Percentiles rank a stretch among this genome's conserved stretches.
phyloP scores from a whole-genome alignment of 2,113 vertebrate genomes.

The Eolophus roseicapilla region DNA sequence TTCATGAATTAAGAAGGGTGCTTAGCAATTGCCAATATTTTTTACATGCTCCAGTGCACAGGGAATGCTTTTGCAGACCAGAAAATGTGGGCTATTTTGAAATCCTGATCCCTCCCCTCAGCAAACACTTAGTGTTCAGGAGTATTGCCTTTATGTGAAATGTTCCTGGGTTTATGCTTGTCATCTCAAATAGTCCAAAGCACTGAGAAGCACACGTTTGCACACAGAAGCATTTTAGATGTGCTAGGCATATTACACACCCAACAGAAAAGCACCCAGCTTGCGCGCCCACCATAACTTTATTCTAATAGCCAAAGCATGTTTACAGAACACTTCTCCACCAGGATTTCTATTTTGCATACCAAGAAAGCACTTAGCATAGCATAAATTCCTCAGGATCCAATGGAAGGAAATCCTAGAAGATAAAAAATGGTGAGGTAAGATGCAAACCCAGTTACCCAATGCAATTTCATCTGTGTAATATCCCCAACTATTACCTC shows the following conservation, averaged over 20 bases:
- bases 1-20: not conserved
- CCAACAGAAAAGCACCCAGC: not conserved
- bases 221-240: not conserved
- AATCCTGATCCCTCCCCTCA: not conserved
- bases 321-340: not conserved
- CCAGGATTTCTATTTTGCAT: not conserved
- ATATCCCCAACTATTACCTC: not conserved
- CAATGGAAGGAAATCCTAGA: not conserved
- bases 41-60: not conserved
- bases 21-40: not conserved
- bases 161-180: not conserved
- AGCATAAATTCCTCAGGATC: not conserved
- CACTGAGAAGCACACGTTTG: not conserved
- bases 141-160: not conserved
- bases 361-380: not conserved
- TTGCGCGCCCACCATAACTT: fast-evolving
- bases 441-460: not conserved
- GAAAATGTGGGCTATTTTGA: not conserved
- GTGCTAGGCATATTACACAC: not conserved
- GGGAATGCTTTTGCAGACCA: not conserved
- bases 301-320: not conserved
- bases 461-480: not conserved
- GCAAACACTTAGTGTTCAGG: not conserved
- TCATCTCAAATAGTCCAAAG: not conserved
- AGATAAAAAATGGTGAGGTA: not conserved